Conservation (phyloP, 2,888 invertebrate genomes). For the Geophilus truncorum region DNA sequence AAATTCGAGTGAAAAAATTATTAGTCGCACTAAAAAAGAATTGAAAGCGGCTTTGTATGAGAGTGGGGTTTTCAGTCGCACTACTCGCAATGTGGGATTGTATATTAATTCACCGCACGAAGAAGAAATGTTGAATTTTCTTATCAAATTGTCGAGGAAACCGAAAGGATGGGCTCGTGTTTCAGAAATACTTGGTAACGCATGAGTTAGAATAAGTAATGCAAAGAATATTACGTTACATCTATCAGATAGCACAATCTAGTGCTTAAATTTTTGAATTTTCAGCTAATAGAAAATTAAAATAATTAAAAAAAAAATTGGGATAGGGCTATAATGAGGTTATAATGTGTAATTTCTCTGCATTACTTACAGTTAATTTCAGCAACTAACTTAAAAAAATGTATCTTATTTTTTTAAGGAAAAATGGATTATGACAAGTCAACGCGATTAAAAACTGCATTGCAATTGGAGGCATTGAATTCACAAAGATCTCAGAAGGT, state of each 20-base stretch:
- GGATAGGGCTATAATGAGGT: too few relatives aligned
- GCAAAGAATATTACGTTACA: too few relatives aligned
- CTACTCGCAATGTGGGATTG: background rate
- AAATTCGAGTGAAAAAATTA: background rate
- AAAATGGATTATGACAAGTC: conserved; percentile 2
- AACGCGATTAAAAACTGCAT: background rate
- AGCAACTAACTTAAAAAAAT: too few relatives aligned
- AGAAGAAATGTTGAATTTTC: background rate
- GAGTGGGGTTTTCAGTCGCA: background rate
- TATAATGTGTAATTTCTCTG: too few relatives aligned
- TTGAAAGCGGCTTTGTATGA: background rate
- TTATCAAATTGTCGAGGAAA: background rate
- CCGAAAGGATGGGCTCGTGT: background rate
- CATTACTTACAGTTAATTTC: too few relatives aligned
- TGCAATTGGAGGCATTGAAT: background rate
- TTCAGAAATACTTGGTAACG: background rate
- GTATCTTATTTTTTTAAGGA: background rate
- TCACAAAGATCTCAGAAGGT: background rate
- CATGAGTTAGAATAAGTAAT: too few relatives aligned
- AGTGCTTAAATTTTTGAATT: too few relatives aligned
- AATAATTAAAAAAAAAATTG: background rate
- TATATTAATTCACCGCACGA: background rate
- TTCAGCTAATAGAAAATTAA: too few relatives aligned
- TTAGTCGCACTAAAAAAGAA: background rate
- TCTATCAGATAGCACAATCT: too few relatives aligned